Conservation (phyloP, 2,113 vertebrate genomes). For the Tichodroma muraria region DNA sequence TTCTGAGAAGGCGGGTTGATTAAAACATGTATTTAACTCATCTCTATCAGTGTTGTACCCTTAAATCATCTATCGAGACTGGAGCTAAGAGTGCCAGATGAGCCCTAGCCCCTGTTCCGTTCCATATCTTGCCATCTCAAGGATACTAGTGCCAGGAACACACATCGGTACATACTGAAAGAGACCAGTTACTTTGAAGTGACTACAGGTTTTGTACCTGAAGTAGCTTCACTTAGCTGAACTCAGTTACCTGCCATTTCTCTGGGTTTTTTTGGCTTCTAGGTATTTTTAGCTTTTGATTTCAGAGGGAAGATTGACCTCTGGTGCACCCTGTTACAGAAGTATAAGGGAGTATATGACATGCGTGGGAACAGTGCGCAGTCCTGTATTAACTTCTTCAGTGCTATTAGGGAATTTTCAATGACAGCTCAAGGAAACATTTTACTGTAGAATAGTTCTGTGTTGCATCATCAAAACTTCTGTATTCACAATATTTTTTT, state of each 20-base stretch:
- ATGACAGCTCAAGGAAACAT: not conserved
- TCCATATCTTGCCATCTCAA: not conserved
- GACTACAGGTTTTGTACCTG: not conserved
- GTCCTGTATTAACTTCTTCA: not conserved
- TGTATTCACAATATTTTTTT: not conserved
- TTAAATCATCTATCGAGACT: not conserved
- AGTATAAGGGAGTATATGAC: not conserved
- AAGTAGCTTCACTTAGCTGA: not conserved
- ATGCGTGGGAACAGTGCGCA: not conserved
- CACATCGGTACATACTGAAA: fast-evolving
- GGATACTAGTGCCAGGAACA: not conserved
- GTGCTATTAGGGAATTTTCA: not conserved
- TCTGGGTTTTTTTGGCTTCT: not conserved
- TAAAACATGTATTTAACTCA: not conserved
- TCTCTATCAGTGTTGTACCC: not conserved
- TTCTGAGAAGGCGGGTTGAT: not conserved
- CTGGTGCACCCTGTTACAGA: not conserved
- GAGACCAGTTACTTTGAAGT: not conserved
- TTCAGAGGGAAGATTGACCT: not conserved
- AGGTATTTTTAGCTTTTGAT: not conserved
- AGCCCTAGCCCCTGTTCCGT: not conserved
- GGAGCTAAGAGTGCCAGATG: not conserved
- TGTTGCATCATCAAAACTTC: not conserved
- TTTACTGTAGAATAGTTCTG: not conserved
- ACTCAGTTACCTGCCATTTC: not conserved